These are phyloP conservation scores for Syrrhaptes paradoxus DNA, from an alignment of 2,113 vertebrate species.

Conservation along the genomic window DNA sequence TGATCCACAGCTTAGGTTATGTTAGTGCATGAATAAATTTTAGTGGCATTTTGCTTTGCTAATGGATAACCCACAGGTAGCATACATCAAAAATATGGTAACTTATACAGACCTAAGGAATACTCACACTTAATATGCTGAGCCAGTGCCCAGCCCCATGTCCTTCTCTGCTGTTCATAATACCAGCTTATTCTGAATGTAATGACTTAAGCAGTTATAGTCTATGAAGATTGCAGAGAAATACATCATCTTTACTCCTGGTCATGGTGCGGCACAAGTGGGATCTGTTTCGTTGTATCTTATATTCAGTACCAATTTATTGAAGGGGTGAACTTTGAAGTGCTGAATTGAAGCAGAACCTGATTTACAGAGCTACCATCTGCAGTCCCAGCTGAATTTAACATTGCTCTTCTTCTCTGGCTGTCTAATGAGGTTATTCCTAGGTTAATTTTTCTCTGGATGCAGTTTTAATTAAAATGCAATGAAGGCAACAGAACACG, in stretches of 20 bases:
- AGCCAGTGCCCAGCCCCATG: not conserved
- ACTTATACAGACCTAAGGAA: not conserved
- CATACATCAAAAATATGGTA: not conserved
- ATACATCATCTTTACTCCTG: not conserved
- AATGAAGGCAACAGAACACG: not conserved
- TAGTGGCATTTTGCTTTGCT: not conserved
- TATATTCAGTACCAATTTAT: not conserved
- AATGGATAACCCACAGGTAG: not conserved
- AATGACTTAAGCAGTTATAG: not conserved
- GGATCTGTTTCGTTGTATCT: not conserved
- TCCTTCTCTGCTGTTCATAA: not conserved
- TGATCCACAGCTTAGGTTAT: not conserved
- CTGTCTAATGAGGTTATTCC: constrained; percentile 24
- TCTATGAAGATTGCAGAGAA: not conserved
- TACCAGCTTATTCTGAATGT: not conserved
- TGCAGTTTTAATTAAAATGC: constrained; percentile 44
- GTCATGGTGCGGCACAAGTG: not conserved
- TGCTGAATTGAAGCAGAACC: not conserved
- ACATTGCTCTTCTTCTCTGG: not conserved
- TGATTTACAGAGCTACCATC: not conserved
- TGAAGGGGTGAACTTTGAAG: not conserved
- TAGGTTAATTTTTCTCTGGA: constrained; percentile 14
- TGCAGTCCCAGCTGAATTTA: not conserved
- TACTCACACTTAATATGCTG: not conserved
- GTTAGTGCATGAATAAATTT: not conserved